These are phyloP conservation scores for Orycteropus afer DNA, from an alignment of 2,113 vertebrate species.

Conservation along the genomic window DNA sequence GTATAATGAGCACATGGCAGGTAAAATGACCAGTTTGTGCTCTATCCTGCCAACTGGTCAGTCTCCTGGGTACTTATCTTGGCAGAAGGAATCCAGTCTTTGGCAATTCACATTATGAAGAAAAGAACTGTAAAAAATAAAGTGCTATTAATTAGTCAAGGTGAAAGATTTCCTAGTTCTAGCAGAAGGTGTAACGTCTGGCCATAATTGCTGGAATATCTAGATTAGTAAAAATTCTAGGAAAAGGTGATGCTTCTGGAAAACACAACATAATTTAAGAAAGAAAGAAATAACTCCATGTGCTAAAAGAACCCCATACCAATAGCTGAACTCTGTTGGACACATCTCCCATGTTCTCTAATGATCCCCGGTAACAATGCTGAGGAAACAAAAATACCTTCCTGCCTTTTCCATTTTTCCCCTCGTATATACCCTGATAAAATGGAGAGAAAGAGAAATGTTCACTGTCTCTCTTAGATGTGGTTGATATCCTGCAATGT, in stretches of 20 bases:
- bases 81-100: neutral
- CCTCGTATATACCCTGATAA: neutral
- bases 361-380: neutral
- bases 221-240: neutral
- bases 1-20: neutral
- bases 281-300: neutral
- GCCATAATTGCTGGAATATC: neutral
- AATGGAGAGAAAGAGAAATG: neutral
- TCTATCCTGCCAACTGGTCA: neutral
- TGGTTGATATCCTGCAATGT: neutral
- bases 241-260: neutral
- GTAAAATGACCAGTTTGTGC: neutral
- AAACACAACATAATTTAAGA: neutral
- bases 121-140: slow-evolving; percentile 16
- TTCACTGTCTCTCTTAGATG: neutral
- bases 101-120: neutral
- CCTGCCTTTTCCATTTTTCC: neutral
- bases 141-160: slow-evolving; percentile 9
- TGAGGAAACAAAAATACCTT: neutral
- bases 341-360: neutral
- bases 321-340: neutral
- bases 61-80: neutral
- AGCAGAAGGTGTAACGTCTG: neutral
- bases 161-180: neutral
- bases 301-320: neutral